phyloP scores from a whole-genome alignment of 2,797 vertebrate genomes.

The Carduelis carduelis region DNA sequence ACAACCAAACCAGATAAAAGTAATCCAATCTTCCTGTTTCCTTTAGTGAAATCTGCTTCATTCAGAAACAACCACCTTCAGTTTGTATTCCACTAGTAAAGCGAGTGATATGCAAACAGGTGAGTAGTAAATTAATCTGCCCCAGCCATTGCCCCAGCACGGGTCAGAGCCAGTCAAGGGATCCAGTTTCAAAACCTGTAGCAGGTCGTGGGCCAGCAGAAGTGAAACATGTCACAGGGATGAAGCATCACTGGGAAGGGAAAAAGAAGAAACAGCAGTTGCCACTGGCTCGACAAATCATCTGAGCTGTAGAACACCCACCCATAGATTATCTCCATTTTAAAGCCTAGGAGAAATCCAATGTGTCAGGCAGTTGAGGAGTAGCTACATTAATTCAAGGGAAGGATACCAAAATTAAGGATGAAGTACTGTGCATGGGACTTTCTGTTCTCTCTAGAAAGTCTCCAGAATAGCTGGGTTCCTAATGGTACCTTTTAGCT shows the following conservation, averaged over 20 bases:
- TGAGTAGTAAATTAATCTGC: neutral
- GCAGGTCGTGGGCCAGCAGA: neutral
- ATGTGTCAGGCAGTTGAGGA: neutral
- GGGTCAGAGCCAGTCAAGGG: neutral
- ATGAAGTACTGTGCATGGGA: neutral
- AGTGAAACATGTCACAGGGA: neutral
- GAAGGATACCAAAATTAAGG: neutral
- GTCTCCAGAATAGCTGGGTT: neutral
- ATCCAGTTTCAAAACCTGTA: slow-evolving; percentile 47
- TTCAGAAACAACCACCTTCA: neutral
- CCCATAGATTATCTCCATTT: neutral
- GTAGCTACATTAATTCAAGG: neutral
- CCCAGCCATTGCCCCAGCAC: neutral
- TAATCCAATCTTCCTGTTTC: neutral
- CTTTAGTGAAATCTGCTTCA: neutral
- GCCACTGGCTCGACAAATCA: neutral
- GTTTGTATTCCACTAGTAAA: neutral
- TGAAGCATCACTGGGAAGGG: neutral
- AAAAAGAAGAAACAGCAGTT: neutral
- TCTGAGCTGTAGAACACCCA: neutral
- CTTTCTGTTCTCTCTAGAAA: neutral
- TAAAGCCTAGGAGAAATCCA: neutral
- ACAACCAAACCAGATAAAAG: neutral
- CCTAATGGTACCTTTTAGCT: neutral
- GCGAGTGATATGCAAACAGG: neutral